Evolutionary conservation across 2,113 vertebrate genomes (phyloP).

Genomic region (Hippoglossus stenolepis): DNA sequence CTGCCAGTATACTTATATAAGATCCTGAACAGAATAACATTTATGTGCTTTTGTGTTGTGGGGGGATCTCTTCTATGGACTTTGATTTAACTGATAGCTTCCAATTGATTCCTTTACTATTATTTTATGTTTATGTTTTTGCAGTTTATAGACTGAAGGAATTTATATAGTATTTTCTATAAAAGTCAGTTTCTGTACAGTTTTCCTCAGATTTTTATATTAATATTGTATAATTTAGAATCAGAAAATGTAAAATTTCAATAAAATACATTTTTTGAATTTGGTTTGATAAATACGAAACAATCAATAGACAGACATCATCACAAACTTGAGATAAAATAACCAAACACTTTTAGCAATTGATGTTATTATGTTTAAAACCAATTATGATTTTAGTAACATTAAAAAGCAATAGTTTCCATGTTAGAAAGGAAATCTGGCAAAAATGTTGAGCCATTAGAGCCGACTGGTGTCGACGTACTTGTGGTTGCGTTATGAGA

Average conservation of each 20-base stretch:
- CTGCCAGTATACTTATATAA: neutral
- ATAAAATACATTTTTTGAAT: neutral
- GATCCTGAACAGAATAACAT: too few relatives aligned
- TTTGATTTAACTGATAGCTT: too few relatives aligned
- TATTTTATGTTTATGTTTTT: neutral
- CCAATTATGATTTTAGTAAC: neutral
- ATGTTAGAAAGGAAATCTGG: too few relatives aligned
- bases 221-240: neutral
- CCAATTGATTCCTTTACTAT: too few relatives aligned
- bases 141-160: neutral
- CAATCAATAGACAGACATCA: neutral
- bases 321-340: neutral
- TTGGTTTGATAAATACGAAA: neutral
- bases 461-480: slow-evolving; percentile 5
- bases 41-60: too few relatives aligned
- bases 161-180: neutral
- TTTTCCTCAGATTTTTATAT: neutral
- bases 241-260: neutral
- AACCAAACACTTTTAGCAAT: neutral
- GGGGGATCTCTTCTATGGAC: too few relatives aligned
- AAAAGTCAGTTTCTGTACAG: neutral
- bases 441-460: neutral
- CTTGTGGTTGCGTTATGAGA: slow-evolving; percentile 32
- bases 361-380: neutral
- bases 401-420: too few relatives aligned